phyloP scores from a whole-genome alignment of 2,113 vertebrate species.

The Motacilla alba region DNA sequence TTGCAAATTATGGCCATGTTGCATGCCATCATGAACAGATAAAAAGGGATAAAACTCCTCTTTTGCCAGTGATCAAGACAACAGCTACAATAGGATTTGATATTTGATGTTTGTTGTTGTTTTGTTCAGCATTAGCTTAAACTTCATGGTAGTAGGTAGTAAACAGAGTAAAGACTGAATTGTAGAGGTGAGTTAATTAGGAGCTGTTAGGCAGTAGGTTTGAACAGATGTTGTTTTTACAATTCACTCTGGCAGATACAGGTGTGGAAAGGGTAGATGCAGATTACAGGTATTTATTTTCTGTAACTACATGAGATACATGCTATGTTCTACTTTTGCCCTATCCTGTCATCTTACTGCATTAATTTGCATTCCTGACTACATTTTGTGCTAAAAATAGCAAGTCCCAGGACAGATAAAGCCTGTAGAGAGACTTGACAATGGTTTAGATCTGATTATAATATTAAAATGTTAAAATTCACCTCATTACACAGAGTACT shows the following conservation, averaged over 20 bases:
- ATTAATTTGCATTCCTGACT: slow-evolving; percentile 25
- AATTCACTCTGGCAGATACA: not conserved
- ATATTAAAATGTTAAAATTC: slow-evolving; percentile 56
- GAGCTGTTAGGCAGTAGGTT: not conserved
- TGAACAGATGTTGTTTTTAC: not conserved
- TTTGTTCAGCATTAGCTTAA: not conserved
- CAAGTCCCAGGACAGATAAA: not conserved
- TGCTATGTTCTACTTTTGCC: not conserved
- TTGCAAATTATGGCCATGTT: not conserved
- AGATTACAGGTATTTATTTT: not conserved
- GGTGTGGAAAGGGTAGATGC: not conserved
- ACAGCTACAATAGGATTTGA: not conserved
- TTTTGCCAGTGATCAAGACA: not conserved
- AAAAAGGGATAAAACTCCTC: not conserved
- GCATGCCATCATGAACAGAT: not conserved
- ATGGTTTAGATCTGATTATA: slow-evolving; percentile 47
- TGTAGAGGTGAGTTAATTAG: not conserved
- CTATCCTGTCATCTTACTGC: not conserved
- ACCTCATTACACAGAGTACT: slow-evolving; percentile 37
- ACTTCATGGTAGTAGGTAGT: not conserved
- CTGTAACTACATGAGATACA: not conserved
- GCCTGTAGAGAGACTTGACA: slow-evolving; percentile 3
- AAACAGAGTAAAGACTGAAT: not conserved
- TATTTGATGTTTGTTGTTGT: not conserved
- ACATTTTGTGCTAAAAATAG: slow-evolving; percentile 11